These are phyloP conservation scores for Ernsta delagoae DNA, from an alignment of 2,888 invertebrate species.

Conservation along the genomic window DNA sequence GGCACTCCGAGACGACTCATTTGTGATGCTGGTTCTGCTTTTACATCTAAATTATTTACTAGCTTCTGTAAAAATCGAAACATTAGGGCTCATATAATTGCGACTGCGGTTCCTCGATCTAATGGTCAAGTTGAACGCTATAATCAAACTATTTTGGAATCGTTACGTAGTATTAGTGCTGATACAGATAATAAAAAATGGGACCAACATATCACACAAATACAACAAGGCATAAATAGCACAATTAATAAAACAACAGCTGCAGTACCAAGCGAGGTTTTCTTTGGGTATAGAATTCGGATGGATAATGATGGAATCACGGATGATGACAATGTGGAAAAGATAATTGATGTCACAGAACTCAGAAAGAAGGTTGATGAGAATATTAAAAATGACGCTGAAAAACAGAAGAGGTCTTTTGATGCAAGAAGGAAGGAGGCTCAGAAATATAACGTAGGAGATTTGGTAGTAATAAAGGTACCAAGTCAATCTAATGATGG, in stretches of 20 bases:
- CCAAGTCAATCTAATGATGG: slow-evolving; percentile 45
- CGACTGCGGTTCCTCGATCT: slow-evolving; percentile 39
- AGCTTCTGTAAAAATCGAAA: slow-evolving; percentile 39
- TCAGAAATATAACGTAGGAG: slow-evolving; percentile 38
- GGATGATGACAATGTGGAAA: slow-evolving; percentile 23
- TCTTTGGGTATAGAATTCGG: slow-evolving; percentile 42
- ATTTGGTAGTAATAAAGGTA: slow-evolving; percentile 45
- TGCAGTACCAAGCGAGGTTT: slow-evolving; percentile 42
- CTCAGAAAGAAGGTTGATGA: slow-evolving; percentile 39
- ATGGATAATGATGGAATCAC: slow-evolving; percentile 36
- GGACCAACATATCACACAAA: slow-evolving; percentile 40
- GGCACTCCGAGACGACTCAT: slow-evolving; percentile 44
- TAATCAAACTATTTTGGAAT: slow-evolving; percentile 44
- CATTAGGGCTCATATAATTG: slow-evolving; percentile 41
- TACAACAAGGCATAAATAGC: slow-evolving; percentile 46
- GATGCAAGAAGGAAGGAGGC: slow-evolving; percentile 42
- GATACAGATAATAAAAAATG: slow-evolving; percentile 42
- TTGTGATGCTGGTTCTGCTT: slow-evolving; percentile 46
- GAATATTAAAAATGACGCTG: slow-evolving; percentile 41
- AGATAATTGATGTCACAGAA: slow-evolving; percentile 36
- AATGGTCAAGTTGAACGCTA: slow-evolving; percentile 46
- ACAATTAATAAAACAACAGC: slow-evolving; percentile 42
- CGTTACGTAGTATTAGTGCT: slow-evolving; percentile 42
- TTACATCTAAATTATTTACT: slow-evolving; percentile 44
- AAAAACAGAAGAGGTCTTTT: slow-evolving; percentile 40